Evolutionary conservation across 2,797 vertebrate species (phyloP).

Genomic region (Clamator glandarius): DNA sequence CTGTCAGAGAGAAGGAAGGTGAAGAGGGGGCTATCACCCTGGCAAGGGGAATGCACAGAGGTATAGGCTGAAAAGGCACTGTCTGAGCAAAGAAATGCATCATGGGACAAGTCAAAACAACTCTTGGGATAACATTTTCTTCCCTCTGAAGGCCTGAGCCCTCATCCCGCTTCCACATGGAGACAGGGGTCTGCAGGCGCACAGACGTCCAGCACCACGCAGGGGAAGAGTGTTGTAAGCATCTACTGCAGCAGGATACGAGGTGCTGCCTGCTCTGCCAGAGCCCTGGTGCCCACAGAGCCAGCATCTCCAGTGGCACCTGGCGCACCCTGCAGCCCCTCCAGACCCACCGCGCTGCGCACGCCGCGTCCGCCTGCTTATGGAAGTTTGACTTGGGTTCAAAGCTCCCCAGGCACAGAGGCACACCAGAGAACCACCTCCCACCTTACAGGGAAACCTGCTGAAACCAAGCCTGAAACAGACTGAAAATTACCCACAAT

Average conservation of each 20-base stretch:
- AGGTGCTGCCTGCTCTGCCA: fast-evolving
- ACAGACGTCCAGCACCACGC: background rate
- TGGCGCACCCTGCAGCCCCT: background rate
- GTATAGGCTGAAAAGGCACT: background rate
- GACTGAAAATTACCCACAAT: background rate
- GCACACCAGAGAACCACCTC: background rate
- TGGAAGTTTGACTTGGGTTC: background rate
- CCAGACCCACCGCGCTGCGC: background rate
- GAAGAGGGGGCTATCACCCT: background rate
- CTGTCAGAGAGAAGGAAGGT: background rate
- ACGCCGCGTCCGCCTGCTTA: fast-evolving
- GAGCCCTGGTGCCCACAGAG: background rate
- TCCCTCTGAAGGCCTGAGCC: background rate
- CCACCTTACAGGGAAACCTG: background rate
- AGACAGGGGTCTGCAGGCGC: fast-evolving
- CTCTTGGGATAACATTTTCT: background rate
- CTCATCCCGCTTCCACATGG: fast-evolving
- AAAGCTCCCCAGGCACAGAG: background rate
- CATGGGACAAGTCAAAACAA: background rate
- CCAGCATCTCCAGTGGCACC: fast-evolving
- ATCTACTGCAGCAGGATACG: fast-evolving
- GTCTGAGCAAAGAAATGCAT: background rate
- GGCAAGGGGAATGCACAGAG: background rate
- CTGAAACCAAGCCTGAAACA: background rate
- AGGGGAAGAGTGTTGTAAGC: background rate